A percentile compares a stretch with the other conserved stretches of the same genome.
Conservation (phyloP, 2,888 invertebrate species). For the Dicyrtomina minuta region DNA sequence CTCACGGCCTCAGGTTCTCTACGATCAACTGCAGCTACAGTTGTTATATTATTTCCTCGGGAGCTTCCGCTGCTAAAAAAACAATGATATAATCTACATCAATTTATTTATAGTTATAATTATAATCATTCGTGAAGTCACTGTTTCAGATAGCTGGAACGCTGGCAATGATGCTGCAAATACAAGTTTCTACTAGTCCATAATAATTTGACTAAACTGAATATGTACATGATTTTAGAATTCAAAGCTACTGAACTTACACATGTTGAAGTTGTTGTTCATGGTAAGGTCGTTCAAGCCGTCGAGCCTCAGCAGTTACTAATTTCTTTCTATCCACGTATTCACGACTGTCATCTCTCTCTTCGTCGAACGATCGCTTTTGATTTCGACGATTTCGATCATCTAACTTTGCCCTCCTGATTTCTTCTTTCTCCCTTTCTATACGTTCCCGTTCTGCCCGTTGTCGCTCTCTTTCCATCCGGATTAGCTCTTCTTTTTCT, state of each 20-base stretch:
- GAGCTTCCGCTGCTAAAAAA: constrained; percentile 4
- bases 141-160: too few relatives aligned
- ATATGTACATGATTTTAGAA: too few relatives aligned
- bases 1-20: neutral
- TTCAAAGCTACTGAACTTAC: constrained; percentile 1
- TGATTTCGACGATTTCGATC: constrained; percentile 35
- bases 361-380: constrained; percentile 40
- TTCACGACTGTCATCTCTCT: constrained; percentile 19
- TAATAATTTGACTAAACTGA: too few relatives aligned
- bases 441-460: constrained; percentile 64
- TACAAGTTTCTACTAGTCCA: too few relatives aligned
- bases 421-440: constrained; percentile 73
- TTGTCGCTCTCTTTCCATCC: constrained; percentile 81
- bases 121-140: too few relatives aligned
- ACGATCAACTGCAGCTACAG: neutral
- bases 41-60: neutral
- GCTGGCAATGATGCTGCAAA: too few relatives aligned
- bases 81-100: too few relatives aligned
- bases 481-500: constrained; percentile 80
- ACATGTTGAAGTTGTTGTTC: neutral
- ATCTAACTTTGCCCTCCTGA: constrained; percentile 63
- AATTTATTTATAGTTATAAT: too few relatives aligned
- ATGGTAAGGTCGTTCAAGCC: constrained; percentile 30
- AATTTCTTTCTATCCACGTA: constrained; percentile 16
- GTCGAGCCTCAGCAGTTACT: constrained; percentile 8